A percentile compares a stretch with the other conserved stretches of the same genome.
Conservation (phyloP, 2,113 vertebrate genomes). For the Dolichallabes microphthalmus region DNA sequence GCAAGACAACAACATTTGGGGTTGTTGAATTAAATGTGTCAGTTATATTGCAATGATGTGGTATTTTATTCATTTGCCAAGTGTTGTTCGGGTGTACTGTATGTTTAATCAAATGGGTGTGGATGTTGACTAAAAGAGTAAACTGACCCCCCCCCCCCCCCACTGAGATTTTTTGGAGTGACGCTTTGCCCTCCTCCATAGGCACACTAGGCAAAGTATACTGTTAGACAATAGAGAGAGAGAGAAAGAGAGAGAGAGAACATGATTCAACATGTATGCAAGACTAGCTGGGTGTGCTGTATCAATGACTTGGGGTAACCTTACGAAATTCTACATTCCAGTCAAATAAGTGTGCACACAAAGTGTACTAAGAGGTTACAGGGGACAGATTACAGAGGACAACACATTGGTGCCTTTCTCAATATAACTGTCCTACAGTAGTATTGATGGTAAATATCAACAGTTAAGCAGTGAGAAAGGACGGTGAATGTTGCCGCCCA, state of each 20-base stretch:
- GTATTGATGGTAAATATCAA: background rate
- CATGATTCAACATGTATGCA: constrained; percentile 52
- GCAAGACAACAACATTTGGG: background rate
- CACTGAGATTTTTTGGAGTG: background rate
- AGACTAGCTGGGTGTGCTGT: constrained; percentile 45
- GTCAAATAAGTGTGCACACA: constrained; percentile 54
- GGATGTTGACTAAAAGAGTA: background rate
- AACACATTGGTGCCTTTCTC: constrained; percentile 14
- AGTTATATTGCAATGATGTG: background rate
- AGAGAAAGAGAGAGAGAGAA: constrained; percentile 23
- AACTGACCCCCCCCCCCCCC: too few species aligned
- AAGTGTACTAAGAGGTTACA: constrained; percentile 21
- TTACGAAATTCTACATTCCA: constrained; percentile 48
- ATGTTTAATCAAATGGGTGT: background rate
- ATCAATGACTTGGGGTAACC: constrained; percentile 48
- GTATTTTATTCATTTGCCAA: background rate
- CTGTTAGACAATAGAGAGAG: constrained; percentile 22
- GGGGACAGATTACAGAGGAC: constrained; percentile 44
- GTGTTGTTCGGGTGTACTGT: background rate
- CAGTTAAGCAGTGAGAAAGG: background rate
- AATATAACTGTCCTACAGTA: background rate
- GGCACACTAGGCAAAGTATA: background rate
- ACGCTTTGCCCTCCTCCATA: background rate
- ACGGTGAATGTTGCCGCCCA: background rate
- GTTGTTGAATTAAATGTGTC: background rate